Evolutionary conservation across 2,888 invertebrate genomes (phyloP), one percentile per base, ranked within the genome.

Genomic region (Troides oblongomaculatus): DNA sequence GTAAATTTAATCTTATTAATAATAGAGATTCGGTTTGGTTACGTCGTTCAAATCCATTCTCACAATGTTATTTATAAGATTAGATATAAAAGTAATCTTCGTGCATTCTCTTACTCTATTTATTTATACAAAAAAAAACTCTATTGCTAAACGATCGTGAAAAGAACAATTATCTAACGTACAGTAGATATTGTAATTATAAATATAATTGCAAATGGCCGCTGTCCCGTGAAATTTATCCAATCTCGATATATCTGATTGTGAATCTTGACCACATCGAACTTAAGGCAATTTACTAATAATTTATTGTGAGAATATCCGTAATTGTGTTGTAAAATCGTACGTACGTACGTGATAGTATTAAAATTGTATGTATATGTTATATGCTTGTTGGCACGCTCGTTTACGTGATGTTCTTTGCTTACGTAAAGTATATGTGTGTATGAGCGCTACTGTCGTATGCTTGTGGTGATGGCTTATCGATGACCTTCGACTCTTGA

Each of bases 281-380:
- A 64, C 50, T 61, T 21, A 23, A 63, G 30, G 59, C 63, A 63
- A 73, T 73, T 72, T 70, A 62, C 72, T 69, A 74, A 74, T 68
- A 64, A 59, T 57, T 39, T 70, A 73, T 75, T 75, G 77, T 77
- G 78, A 76, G 77, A 79, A 79, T 74, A 75, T 72, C 72, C 72
- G 66, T 72, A 74, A 74, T 74, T 73, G 74, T 73, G 70, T 74
- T 71, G 75, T 74, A 73, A 75, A 76, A 71, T 69, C 70, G 65
- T 73, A 63, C 69, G 69, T 64, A 60, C 68, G 59, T 67, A 75
- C 75, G 74, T 76, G 74, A 73, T 72, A 60, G 72, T 72, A 73
- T 74, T 77, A 74, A 73, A 76, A 72, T 72, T 73, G 73, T 72
- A 70, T 74, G 73, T 72, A 74, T 69, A 74, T 73, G 66, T 69